Conservation (phyloP, 2,888 invertebrate species). For the Nebria brevicollis region DNA sequence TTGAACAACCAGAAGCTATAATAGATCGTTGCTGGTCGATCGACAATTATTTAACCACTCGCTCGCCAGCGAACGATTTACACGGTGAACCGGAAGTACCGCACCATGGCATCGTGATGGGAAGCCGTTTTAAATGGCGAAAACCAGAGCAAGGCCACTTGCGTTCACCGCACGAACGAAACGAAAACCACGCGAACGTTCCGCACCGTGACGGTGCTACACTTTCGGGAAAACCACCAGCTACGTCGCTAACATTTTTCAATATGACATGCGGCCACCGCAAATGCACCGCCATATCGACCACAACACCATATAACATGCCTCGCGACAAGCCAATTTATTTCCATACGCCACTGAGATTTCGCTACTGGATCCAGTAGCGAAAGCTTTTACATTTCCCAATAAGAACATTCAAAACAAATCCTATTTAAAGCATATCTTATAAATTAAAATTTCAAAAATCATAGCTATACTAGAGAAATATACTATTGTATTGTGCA, state of each 20-base stretch:
- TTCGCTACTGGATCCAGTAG: background rate
- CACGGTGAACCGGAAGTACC: slow-evolving; percentile 9
- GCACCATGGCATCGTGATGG: background rate
- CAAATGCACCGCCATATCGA: background rate
- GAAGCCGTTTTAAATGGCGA: slow-evolving; percentile 25
- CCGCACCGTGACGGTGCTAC: background rate
- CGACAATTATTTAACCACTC: slow-evolving; percentile 36
- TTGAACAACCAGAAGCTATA: slow-evolving; percentile 20
- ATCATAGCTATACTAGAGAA: too few relatives aligned
- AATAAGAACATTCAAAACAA: too few relatives aligned
- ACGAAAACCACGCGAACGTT: background rate
- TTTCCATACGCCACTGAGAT: background rate
- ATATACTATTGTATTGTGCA: too few relatives aligned
- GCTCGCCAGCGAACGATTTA: slow-evolving; percentile 15
- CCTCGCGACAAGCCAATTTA: background rate
- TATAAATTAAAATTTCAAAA: too few relatives aligned
- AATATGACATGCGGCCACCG: background rate
- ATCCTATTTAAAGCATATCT: too few relatives aligned
- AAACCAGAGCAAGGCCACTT: slow-evolving; percentile 5
- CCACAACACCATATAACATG: background rate
- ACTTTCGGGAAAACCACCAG: background rate
- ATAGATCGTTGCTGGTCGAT: slow-evolving; percentile 27
- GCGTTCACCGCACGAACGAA: background rate
- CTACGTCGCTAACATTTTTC: background rate
- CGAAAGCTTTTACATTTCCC: too few relatives aligned